Conservation (phyloP, 2,113 vertebrate genomes). For the Boleophthalmus pectinirostris region DNA sequence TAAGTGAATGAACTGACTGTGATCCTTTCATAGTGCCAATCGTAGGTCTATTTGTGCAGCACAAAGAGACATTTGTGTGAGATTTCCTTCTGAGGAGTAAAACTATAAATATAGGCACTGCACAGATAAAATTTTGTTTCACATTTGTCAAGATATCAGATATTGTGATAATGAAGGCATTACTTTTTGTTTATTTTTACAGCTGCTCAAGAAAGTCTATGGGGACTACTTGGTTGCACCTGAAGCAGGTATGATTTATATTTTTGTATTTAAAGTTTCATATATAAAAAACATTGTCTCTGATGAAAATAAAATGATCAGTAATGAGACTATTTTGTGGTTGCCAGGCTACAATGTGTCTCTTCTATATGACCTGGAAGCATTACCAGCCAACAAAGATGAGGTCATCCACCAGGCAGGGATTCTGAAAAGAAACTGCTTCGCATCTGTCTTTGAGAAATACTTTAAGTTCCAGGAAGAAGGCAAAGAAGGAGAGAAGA, state of each 20-base stretch:
- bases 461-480: constrained; percentile 99
- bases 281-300: background rate
- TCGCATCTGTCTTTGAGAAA: constrained; percentile 97
- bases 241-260: constrained; percentile 82
- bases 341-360: constrained; percentile 68
- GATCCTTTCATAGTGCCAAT: background rate
- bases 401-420: constrained; percentile 91
- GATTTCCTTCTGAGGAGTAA: background rate
- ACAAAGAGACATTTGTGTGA: background rate
- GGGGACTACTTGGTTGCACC: constrained; percentile 86
- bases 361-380: constrained; percentile 83
- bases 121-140: background rate
- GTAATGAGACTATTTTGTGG: background rate
- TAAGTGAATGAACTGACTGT: background rate
- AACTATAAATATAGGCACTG: background rate
- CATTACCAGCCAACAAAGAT: constrained; percentile 88
- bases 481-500: constrained; percentile 91
- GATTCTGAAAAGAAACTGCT: constrained; percentile 97
- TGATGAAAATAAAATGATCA: background rate
- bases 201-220: constrained; percentile 92
- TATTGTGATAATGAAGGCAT: background rate
- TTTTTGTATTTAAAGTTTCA: background rate
- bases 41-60: background rate
- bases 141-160: background rate
- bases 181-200: constrained; percentile 34